These are phyloP conservation scores for Leptopilina boulardi DNA, from an alignment of 1,140 invertebrate genomes.

Conservation along the genomic window DNA sequence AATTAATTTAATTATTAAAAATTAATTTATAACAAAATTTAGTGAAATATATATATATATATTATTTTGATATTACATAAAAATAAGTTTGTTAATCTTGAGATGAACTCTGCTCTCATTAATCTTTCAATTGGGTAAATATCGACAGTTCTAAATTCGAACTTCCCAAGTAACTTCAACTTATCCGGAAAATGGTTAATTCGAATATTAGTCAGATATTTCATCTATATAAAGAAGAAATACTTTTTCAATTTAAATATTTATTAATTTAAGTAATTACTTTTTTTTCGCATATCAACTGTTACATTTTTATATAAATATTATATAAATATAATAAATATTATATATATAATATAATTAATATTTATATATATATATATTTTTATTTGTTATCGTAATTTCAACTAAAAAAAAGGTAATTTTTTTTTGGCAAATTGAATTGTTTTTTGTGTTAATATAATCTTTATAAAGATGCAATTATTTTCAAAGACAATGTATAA, in stretches of 20 bases:
- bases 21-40: background rate
- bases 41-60: no score
- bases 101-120: background rate
- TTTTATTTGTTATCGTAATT: no score
- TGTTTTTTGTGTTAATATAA: background rate
- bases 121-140: background rate
- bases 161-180: background rate
- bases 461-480: background rate
- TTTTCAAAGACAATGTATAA: background rate
- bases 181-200: background rate
- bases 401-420: no score
- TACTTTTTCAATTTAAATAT: background rate
- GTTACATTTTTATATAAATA: no score
- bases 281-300: no score
- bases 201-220: background rate
- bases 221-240: background rate
- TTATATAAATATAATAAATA: no score
- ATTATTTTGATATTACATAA: background rate
- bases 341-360: no score
- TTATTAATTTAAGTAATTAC: no score
- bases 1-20: no score
- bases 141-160: background rate
- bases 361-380: no score
- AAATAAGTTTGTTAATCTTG: background rate
- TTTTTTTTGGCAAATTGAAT: background rate